A percentile compares a stretch with the other conserved stretches of the same genome.
These are phyloP conservation scores for Drosophila cognata DNA, from an alignment of 2,888 invertebrate genomes.

Conservation along the genomic window DNA sequence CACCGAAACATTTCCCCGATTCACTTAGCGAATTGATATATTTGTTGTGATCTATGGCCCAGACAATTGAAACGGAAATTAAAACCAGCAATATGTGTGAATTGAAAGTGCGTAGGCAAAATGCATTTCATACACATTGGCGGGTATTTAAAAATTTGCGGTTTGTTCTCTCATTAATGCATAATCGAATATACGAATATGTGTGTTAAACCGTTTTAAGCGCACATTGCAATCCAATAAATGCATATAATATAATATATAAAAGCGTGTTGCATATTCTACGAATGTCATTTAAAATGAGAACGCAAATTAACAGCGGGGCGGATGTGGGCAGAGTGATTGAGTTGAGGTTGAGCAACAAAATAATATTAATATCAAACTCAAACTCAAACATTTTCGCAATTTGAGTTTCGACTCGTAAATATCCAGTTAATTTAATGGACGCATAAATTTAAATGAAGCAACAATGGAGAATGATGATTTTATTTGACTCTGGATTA, in stretches of 20 bases:
- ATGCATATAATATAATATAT: conserved; percentile 60
- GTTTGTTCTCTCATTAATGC: conserved; percentile 59
- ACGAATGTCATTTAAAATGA: conserved; percentile 29
- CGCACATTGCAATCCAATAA: conserved; percentile 57
- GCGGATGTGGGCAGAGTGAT: conserved; percentile 23
- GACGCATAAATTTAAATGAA: background rate
- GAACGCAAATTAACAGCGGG: conserved; percentile 30
- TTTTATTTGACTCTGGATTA: background rate
- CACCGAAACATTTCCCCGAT: conserved; percentile 7
- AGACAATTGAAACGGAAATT: conserved; percentile 63
- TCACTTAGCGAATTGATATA: conserved; percentile 22
- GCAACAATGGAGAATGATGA: background rate
- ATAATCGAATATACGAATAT: conserved; percentile 51
- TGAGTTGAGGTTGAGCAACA: conserved; percentile 22
- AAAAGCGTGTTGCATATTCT: conserved; percentile 39
- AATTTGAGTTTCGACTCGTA: background rate
- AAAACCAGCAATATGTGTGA: conserved; percentile 28
- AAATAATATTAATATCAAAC: conserved; percentile 13
- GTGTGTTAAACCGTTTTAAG: conserved; percentile 52
- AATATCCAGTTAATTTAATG: conserved; percentile 4
- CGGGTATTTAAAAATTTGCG: conserved; percentile 56
- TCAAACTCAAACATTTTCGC: background rate
- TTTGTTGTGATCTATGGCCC: conserved; percentile 18
- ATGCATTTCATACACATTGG: conserved; percentile 1
- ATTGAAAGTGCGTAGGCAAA: background rate